Evolutionary conservation across 92 coral and sea anemone genomes (phyloP), one percentile per base, ranked within the genome.

Genomic region (Actinernus sp.): DNA sequence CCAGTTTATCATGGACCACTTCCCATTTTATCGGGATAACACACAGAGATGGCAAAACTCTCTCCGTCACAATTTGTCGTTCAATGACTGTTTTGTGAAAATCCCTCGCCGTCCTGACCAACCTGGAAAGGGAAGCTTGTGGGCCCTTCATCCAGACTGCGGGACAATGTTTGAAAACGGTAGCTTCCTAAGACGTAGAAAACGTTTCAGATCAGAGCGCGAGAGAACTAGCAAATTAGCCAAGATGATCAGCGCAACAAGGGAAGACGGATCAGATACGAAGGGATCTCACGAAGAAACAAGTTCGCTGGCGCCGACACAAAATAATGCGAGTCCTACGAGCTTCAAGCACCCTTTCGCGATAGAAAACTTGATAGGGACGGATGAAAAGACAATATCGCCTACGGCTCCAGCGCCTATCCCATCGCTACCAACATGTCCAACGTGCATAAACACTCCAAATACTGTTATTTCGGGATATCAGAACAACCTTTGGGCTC

Each of bases 41-140:
- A 92, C 97, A 24, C 99, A 95, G 58, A 86, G 99, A 20, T 95
- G 99, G 99, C 99, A 95, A 55, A 95, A 95, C 79, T 95, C 99
- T 5, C 82, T 95, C 0, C 86, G 99, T 12, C 99, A 95, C 55
- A 95, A 92, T 58, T 77, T 95, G 17, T 87, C 95, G 26, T 95
- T 95, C 80, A 95, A 95, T 73, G 99, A 95, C 73, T 95, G 99
- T 62, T 95, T 95, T 45, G 73, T 95, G 34, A 95, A 95, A 77
- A 92, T 95, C 11, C 99, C 99, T 40, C 93, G 99, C 24, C 89
- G 97, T 16, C 97, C 97, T 8, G 99, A 95, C 55, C 95, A 92
- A 71, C 99, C 99, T 0, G 99, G 99, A 0, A 95, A 95, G 49
- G 99, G 99, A 56, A 91, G 97, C 65, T 85, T 91, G 9, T 95